Evolutionary conservation across 2,797 vertebrate genomes (phyloP).

Genomic region (Phalanger gymnotis): DNA sequence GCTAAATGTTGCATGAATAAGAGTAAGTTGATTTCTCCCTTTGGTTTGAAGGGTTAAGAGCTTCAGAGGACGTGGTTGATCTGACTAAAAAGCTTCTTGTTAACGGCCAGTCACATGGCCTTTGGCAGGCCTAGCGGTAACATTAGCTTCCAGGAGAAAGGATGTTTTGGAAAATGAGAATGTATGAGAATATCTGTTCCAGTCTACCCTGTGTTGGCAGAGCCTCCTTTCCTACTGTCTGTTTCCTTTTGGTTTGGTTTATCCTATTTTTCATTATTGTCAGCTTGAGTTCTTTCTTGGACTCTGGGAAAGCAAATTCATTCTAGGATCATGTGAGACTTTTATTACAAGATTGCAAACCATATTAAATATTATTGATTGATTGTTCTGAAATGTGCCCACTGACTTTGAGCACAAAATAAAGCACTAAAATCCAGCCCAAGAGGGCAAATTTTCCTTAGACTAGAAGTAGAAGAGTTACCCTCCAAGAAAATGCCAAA

Average conservation of each 20-base stretch:
- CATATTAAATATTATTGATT: constrained; percentile 75
- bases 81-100: constrained; percentile 63
- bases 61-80: constrained; percentile 55
- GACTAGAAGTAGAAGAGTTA: constrained; percentile 65
- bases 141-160: constrained; percentile 72
- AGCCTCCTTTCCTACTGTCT: constrained; percentile 60
- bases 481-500: constrained; percentile 36
- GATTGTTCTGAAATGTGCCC: constrained; percentile 72
- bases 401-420: constrained; percentile 57
- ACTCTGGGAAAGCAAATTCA: constrained; percentile 65
- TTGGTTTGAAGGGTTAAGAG: constrained; percentile 64
- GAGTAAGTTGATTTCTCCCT: not conserved
- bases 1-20: not conserved
- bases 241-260: constrained; percentile 79
- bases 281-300: constrained; percentile 72
- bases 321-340: constrained; percentile 71
- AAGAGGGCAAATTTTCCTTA: constrained; percentile 62
- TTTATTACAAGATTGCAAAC: constrained; percentile 78
- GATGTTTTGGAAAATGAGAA: constrained; percentile 81
- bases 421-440: not conserved
- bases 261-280: constrained; percentile 68
- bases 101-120: constrained; percentile 72
- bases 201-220: constrained; percentile 76
- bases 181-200: constrained; percentile 73
- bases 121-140: constrained; percentile 69